Conservation (phyloP, 64 coral and sea anemone species). For the Porites lutea region DNA sequence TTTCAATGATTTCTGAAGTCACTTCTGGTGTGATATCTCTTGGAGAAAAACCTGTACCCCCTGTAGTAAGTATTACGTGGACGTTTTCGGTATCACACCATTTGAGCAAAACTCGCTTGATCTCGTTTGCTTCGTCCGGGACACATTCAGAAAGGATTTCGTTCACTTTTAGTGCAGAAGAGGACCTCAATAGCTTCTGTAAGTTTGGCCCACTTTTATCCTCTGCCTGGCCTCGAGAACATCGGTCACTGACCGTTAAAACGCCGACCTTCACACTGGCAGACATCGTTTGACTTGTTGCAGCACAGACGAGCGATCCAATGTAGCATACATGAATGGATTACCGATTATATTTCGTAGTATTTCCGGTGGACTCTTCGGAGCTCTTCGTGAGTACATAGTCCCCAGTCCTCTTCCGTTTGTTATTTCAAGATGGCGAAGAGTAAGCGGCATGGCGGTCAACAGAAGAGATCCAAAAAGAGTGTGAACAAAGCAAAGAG, state of each 20-base stretch:
- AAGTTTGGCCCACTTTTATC: constrained; percentile 97
- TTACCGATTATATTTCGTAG: not conserved
- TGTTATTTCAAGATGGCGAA: constrained; percentile 88
- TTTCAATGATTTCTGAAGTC: constrained; percentile 81
- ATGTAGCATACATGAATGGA: not conserved
- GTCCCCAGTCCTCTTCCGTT: not conserved
- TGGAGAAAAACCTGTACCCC: constrained; percentile 97
- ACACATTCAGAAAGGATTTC: constrained; percentile 59
- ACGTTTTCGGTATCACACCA: constrained; percentile 89
- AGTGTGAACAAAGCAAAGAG: constrained; percentile 63
- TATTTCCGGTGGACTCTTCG: not conserved
- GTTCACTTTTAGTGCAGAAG: constrained; percentile 25
- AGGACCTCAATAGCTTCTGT: constrained; percentile 54
- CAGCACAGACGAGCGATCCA: no score
- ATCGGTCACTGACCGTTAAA: constrained; percentile 93
- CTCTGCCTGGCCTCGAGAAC: constrained; percentile 78
- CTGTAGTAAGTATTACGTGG: constrained; percentile 82
- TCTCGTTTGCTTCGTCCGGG: constrained; percentile 54
- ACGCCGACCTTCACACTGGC: not conserved
- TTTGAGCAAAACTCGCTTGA: constrained; percentile 64
- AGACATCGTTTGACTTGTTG: not conserved
- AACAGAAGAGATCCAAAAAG: constrained; percentile 35
- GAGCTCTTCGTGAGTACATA: not conserved
- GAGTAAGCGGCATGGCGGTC: constrained; percentile 23
- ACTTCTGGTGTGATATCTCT: constrained; percentile 98